Evolutionary conservation across 2,113 vertebrate species (phyloP).

Genomic region (Onychostoma macrolepis): DNA sequence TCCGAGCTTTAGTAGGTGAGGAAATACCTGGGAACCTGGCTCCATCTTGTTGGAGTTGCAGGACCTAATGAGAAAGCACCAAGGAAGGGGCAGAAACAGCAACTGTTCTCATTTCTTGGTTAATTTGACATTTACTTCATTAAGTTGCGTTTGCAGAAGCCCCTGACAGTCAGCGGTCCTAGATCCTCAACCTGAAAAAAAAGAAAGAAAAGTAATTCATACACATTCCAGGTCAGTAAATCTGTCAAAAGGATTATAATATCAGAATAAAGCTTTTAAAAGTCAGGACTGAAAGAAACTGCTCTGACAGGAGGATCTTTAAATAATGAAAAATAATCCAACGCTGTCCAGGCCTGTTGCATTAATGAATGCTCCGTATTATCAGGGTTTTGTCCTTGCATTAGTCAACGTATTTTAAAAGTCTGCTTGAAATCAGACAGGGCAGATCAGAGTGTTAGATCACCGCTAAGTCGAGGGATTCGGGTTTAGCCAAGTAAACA

Average conservation of each 20-base stretch:
- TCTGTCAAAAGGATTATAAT: constrained; percentile 74
- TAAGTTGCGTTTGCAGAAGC: neutral
- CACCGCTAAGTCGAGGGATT: constrained; percentile 22
- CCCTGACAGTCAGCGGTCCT: neutral
- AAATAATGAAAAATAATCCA: constrained; percentile 77
- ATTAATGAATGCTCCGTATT: constrained; percentile 79
- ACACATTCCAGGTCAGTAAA: constrained; percentile 68
- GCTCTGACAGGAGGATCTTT: constrained; percentile 57
- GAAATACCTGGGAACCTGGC: constrained; percentile 34
- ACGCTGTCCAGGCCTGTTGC: constrained; percentile 71
- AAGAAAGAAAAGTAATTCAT: constrained; percentile 63
- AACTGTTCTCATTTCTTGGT: neutral
- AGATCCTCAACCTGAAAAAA: constrained; percentile 57
- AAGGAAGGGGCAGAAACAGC: neutral
- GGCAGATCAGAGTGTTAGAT: constrained; percentile 13
- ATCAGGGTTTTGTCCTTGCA: constrained; percentile 69
- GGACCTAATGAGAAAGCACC: neutral
- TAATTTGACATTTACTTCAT: neutral
- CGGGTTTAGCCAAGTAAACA: constrained; percentile 41
- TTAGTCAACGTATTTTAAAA: constrained; percentile 73
- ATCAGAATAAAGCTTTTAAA: constrained; percentile 67
- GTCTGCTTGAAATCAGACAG: constrained; percentile 42
- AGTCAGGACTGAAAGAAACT: constrained; percentile 46
- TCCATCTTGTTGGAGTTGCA: neutral
- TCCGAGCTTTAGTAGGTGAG: constrained; percentile 47